Evolutionary conservation across 2,113 vertebrate species (phyloP), one percentile per base, ranked within the genome.

Genomic region (Haemorhous mexicanus): DNA sequence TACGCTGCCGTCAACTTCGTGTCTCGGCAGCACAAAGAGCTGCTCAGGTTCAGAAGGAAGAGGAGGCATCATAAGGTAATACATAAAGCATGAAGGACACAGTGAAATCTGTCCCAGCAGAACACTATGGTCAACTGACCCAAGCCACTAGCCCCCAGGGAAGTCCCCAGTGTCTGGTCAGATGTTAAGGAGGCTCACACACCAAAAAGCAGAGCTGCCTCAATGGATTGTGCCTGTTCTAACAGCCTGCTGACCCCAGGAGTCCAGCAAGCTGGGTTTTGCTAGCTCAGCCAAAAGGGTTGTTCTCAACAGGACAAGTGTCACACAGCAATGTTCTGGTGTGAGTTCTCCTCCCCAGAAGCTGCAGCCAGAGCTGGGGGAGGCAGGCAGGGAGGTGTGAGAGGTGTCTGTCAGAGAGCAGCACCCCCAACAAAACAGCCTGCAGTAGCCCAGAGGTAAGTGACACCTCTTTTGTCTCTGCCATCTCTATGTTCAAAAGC

Each of bases 1-100:
- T 99, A 99, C 0, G 99, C 99, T 8, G 99, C 99, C 0, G 99
- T 99, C 97, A 99, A 99, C 98, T 99, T 99, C 14, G 99, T 99
- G 89, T 99, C 99, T 73, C 98, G 99, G 90, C 99, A 99, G 97
- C 99, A 99, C 98, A 99, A 99, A 97, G 99, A 99, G 97, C 98
- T 99, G 95, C 98, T 99, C 97, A 99, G 99, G 95, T 99, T 99
- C 98, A 98, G 99, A 75, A 98, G 99, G 97, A 99, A 98, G 98
- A 98, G 99, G 94, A 98, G 99, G 95, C 99, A 99, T 90, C 99
- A 99, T 96, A 99, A 99, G 99, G 99, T 99, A 96, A 97, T 93
- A 96, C 93, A 94, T 62, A 92, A 91, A 84, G 88, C 82, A 21
- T 66, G 87, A 84, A 95, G 59, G 76, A 49, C 63, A 69, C 10